Percentiles rank a stretch among this genome's conserved stretches.
phyloP scores from a whole-genome alignment of 2,113 vertebrate species.

The Pholis gunnellus region DNA sequence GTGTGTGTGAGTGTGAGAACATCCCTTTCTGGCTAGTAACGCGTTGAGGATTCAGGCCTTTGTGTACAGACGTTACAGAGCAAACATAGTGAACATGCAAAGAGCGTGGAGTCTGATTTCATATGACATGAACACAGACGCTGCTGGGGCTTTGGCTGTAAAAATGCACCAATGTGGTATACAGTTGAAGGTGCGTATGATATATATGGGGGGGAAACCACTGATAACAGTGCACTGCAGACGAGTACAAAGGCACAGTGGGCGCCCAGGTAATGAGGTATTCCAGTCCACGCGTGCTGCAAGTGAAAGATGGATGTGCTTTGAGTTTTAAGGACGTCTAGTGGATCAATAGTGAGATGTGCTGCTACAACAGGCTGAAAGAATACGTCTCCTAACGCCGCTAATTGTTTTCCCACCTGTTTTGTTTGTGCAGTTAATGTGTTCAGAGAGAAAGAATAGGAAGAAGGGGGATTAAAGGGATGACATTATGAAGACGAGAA shows the following conservation, averaged over 20 bases:
- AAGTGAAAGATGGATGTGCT: slow-evolving; percentile 43
- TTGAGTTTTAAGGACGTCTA: slow-evolving; percentile 28
- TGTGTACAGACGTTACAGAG: slow-evolving; percentile 1
- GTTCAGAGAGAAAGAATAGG: slow-evolving; percentile 48
- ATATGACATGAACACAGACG: neutral
- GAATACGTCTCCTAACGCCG: neutral
- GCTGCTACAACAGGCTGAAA: slow-evolving; percentile 15
- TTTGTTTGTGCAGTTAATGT: slow-evolving; percentile 45
- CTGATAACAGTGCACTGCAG: slow-evolving; percentile 41
- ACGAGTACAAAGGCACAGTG: slow-evolving; percentile 47
- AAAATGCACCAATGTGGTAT: slow-evolving; percentile 1
- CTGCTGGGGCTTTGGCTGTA: neutral
- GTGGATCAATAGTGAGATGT: slow-evolving; percentile 23
- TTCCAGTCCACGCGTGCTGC: slow-evolving; percentile 42
- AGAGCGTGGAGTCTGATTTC: neutral
- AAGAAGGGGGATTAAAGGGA: slow-evolving; percentile 59
- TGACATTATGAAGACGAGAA: slow-evolving; percentile 72
- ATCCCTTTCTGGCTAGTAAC: neutral
- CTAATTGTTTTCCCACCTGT: slow-evolving; percentile 47
- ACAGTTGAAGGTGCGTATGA: neutral
- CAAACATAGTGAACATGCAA: neutral
- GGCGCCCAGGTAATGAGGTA: slow-evolving; percentile 48
- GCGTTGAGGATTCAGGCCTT: slow-evolving; percentile 14
- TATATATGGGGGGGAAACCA: slow-evolving; percentile 35
- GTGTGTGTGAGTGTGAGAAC: slow-evolving; percentile 23